phyloP scores from a whole-genome alignment of 2,888 invertebrate genomes.

The Ptychoptera albimana region DNA sequence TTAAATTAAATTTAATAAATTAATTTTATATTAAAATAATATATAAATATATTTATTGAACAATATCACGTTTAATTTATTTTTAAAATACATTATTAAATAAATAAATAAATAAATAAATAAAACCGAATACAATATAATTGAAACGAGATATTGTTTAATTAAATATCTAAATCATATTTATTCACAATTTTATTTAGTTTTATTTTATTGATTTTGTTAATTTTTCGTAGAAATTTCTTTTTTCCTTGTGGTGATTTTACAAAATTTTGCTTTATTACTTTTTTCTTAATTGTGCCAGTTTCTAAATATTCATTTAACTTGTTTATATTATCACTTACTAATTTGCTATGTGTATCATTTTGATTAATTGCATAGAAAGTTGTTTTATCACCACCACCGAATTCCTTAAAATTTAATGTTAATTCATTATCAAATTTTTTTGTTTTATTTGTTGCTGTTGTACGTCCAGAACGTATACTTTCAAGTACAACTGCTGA shows the following conservation, averaged over 20 bases:
- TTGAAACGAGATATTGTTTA: too few relatives aligned
- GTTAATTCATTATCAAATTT: background rate
- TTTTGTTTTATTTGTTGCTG: constrained; percentile 14
- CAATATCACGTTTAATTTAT: too few relatives aligned
- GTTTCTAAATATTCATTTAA: constrained; percentile 5
- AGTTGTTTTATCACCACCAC: background rate
- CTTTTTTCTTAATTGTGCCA: constrained; percentile 2
- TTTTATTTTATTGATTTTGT: too few relatives aligned
- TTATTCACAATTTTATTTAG: background rate
- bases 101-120: background rate
- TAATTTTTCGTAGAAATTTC: too few relatives aligned
- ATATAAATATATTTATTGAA: too few relatives aligned
- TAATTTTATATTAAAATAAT: too few relatives aligned
- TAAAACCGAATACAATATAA: too few relatives aligned
- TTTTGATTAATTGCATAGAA: constrained; percentile 15
- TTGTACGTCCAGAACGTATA: constrained; percentile 23
- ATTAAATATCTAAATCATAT: too few relatives aligned
- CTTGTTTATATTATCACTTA: constrained; percentile 20
- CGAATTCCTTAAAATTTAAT: background rate
- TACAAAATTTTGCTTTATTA: background rate
- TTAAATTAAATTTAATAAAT: too few relatives aligned
- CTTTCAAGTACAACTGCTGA: constrained; percentile 9
- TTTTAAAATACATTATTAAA: too few relatives aligned
- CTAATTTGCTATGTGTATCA: constrained; percentile 20
- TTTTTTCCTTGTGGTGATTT: background rate